Base-by-base conservation (phyloP, 2,888 invertebrate genomes). In the Andrena fulva region DNA sequence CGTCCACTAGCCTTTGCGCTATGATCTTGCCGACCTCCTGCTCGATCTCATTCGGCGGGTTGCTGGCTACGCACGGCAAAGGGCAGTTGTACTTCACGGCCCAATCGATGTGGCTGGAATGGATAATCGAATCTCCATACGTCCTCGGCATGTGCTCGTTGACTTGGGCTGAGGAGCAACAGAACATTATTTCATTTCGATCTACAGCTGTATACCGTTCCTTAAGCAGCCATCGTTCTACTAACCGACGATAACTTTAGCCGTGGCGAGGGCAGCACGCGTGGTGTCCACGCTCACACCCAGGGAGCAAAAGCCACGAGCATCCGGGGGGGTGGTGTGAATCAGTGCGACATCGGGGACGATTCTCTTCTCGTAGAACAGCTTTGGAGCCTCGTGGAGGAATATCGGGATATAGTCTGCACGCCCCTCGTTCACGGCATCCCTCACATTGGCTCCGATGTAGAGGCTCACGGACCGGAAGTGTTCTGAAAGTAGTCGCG, bases 241-340 rank as follows among this genome's bases (percentile, higher is more conserved):
- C 93, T 91, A 88, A 95, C 96, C 96, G 85, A 96, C 94, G 67
- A 96, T 95, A 72, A 94, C 93, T 92, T 96, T 96, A 10, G 96
- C 94, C 86, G 95, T 94, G 60, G 95, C 93, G 5, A 96, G 89
- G 3, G 96, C 96, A 33, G 96, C 95, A 66, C 95, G 92, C 0
- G 96, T 95, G 85, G 95, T 95, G 88, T 96, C 96, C 0, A 96
- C 95, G 89, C 95, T 95, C 3, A 96, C 95, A 7, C 96, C 96
- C 50, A 96, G 92, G 31, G 95, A 95, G 90, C 96, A 96, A 90
- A 95, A 96, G 1, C 96, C 96, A 86, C 96, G 95, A 35, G 94
- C 92, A 87, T 96, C 96, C 2, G 96, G 96, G 1, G 95, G 95
- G 12, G 95, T 95, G 0, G 95, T 94, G 80, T 95, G 94, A 20